phyloP scores from a whole-genome alignment of 2,888 invertebrate genomes.

The Hypercompe scribonia region DNA sequence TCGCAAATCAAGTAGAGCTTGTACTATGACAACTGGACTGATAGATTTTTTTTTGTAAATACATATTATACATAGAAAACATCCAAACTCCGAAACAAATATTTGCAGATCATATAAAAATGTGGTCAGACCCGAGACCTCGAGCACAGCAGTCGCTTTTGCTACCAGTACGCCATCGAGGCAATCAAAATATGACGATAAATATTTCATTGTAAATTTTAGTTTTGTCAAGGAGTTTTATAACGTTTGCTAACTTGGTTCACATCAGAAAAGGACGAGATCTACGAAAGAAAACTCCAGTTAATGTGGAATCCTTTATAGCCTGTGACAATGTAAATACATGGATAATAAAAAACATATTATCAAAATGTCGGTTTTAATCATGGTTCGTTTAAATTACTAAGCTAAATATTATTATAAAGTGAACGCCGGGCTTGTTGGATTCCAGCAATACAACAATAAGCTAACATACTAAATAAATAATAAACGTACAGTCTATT shows the following conservation, averaged over 20 bases:
- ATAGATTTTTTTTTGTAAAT: too few species aligned
- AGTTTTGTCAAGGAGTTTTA: too few species aligned
- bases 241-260: background rate
- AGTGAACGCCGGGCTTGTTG: constrained; percentile 43
- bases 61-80: too few species aligned
- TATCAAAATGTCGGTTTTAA: constrained; percentile 43
- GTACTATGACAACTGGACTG: too few species aligned
- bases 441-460: constrained; percentile 51
- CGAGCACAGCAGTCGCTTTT: too few species aligned
- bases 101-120: too few species aligned
- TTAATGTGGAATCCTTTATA: constrained; percentile 50
- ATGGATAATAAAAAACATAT: constrained; percentile 59
- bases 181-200: too few species aligned
- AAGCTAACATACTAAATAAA: constrained; percentile 39
- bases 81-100: too few species aligned
- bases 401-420: constrained; percentile 43
- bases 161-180: too few species aligned
- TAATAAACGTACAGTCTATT: constrained; percentile 36
- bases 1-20: too few species aligned
- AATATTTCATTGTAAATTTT: too few species aligned
- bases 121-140: too few species aligned
- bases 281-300: constrained; percentile 4
- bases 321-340: constrained; percentile 71
- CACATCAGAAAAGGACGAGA: background rate
- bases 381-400: constrained; percentile 33